These are phyloP conservation scores for Ophonus ardosiacus DNA, from an alignment of 2,888 invertebrate genomes.

Conservation along the genomic window DNA sequence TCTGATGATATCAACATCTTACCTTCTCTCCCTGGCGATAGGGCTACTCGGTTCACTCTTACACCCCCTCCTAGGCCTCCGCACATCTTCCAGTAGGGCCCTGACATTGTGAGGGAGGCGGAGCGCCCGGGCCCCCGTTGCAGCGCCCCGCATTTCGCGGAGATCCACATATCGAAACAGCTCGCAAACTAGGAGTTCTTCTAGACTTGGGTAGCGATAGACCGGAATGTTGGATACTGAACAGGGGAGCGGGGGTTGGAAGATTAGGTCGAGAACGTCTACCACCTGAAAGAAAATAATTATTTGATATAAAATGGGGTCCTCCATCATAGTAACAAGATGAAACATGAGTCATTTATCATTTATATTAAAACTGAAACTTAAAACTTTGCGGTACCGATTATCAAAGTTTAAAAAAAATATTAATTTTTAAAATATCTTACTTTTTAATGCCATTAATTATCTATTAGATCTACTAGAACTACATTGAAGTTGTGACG, in stretches of 20 bases:
- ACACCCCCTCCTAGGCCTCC: conserved; percentile 55
- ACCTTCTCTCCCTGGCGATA: conserved; percentile 71
- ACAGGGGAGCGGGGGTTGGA: conserved; percentile 78
- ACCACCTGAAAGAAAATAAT: conserved; percentile 79
- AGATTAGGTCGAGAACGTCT: conserved; percentile 87
- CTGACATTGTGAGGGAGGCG: conserved; percentile 71
- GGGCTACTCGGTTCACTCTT: conserved; percentile 70
- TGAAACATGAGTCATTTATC: no score
- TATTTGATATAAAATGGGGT: no score
- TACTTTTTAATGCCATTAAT: no score
- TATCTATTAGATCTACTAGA: no score
- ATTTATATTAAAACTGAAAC: no score
- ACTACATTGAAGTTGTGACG: no score
- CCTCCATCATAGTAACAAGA: no score
- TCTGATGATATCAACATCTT: conserved; percentile 65
- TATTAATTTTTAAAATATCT: no score
- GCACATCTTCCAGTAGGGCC: conserved; percentile 71
- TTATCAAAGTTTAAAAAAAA: no score
- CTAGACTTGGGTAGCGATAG: conserved; percentile 84
- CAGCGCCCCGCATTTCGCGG: conserved; percentile 89
- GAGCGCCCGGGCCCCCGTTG: conserved; percentile 79
- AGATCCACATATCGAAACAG: conserved; percentile 93
- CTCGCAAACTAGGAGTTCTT: conserved; percentile 89
- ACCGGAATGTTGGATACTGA: conserved; percentile 63
- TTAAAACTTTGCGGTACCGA: no score